Evolutionary conservation across 2,113 vertebrate species (phyloP).

Genomic region (Poeciliopsis retropinna): DNA sequence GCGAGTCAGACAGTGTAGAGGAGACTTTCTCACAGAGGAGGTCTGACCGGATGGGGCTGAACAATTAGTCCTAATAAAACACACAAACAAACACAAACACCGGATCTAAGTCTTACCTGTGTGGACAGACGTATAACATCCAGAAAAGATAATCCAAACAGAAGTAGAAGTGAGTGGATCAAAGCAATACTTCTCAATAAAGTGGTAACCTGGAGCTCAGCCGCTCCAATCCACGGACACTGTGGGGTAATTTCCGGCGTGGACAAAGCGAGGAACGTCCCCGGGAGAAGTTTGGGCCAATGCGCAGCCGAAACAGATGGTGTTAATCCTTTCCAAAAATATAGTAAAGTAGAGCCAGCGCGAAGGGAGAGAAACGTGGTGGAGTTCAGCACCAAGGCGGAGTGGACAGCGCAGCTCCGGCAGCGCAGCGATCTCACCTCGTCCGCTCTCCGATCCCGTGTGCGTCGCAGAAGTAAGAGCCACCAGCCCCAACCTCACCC

Average conservation of each 20-base stretch:
- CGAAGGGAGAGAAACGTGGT: background rate
- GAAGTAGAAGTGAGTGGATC: conserved; percentile 21
- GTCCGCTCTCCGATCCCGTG: conserved; percentile 68
- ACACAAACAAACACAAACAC: background rate
- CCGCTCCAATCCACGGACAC: conserved; percentile 53
- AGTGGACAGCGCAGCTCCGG: conserved; percentile 81
- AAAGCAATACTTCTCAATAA: conserved; percentile 57
- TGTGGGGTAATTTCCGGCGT: conserved; percentile 42
- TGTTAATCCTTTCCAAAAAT: conserved; percentile 63
- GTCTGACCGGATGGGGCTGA: conserved; percentile 20
- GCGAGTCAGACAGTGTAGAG: conserved; percentile 5
- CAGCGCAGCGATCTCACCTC: conserved; percentile 68
- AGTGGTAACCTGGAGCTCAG: conserved; percentile 53
- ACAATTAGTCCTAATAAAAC: conserved; percentile 19
- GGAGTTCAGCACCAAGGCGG: conserved; percentile 76
- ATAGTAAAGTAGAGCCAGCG: conserved; percentile 6
- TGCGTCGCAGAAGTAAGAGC: conserved; percentile 72
- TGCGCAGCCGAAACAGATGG: conserved; percentile 15
- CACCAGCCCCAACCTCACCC: conserved; percentile 73
- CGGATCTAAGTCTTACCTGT: conserved; percentile 63
- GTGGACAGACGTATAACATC: conserved; percentile 67
- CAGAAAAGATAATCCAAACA: conserved; percentile 69
- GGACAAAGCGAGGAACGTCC: conserved; percentile 32
- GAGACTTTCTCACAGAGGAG: conserved; percentile 13
- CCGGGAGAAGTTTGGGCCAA: conserved; percentile 63